These are phyloP conservation scores for Caenorhabditis japonica DNA, from an alignment of 2,888 invertebrate genomes.

Conservation along the genomic window DNA sequence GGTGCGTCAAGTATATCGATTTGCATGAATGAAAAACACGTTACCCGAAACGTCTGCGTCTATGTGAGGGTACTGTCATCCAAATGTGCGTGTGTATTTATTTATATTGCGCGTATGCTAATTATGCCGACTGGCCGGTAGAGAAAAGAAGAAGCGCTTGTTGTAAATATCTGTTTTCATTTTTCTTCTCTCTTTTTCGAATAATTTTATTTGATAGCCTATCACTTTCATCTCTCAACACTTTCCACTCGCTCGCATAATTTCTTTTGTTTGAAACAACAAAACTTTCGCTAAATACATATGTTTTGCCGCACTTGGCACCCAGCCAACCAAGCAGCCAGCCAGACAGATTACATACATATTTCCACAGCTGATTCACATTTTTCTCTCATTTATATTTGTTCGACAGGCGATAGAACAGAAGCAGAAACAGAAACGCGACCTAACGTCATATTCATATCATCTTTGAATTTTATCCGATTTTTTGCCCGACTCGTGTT, in stretches of 20 bases:
- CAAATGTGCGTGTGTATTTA: conserved; percentile 7
- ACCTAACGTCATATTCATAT: too few species aligned
- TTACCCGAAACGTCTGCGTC: conserved; percentile 28
- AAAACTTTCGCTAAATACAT: background rate
- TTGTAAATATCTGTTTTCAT: too few species aligned
- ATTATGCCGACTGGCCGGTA: conserved; percentile 12
- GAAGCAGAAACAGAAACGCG: too few species aligned
- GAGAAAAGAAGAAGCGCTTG: too few species aligned
- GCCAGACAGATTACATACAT: too few species aligned
- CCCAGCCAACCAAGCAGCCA: too few species aligned
- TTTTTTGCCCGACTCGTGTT: too few species aligned
- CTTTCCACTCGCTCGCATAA: conserved; percentile 16
- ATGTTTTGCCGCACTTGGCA: too few species aligned
- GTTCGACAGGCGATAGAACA: too few species aligned
- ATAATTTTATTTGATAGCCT: conserved; percentile 37
- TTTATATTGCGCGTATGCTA: conserved; percentile 50
- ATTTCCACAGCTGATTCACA: too few species aligned
- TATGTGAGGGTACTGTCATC: background rate
- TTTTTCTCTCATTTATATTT: too few species aligned
- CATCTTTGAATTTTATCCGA: too few species aligned
- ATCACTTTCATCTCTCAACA: conserved; percentile 35
- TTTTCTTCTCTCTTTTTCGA: conserved; percentile 31
- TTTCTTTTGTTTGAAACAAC: conserved; percentile 18
- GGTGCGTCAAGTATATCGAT: conserved; percentile 45
- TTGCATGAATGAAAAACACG: conserved; percentile 41